Evolutionary conservation across 2,113 vertebrate species (phyloP).

Genomic region (Thamnophis sirtalis): DNA sequence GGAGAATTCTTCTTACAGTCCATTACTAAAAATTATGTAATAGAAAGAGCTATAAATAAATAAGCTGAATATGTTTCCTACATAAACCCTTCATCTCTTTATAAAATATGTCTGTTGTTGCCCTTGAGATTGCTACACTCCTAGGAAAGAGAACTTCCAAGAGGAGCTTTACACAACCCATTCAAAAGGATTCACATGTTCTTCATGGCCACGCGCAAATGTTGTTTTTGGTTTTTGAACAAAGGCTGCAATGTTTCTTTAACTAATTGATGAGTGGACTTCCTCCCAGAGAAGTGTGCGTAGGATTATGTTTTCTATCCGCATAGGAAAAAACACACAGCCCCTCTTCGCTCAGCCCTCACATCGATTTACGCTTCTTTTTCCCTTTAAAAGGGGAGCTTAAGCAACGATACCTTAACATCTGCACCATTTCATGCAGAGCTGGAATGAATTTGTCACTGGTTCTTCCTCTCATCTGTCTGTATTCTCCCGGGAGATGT

Average conservation of each 20-base stretch:
- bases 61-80: not conserved
- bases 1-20: not conserved
- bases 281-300: not conserved
- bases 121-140: not conserved
- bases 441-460: slow-evolving; percentile 49
- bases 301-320: not conserved
- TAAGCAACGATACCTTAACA: not conserved
- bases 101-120: not conserved
- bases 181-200: not conserved
- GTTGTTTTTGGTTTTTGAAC: not conserved
- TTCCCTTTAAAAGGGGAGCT: not conserved
- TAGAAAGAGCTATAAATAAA: not conserved
- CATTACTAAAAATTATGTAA: not conserved
- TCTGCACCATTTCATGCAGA: slow-evolving; percentile 21
- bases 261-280: not conserved
- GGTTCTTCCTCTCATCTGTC: slow-evolving; percentile 59
- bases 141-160: not conserved
- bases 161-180: not conserved
- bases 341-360: not conserved
- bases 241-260: not conserved
- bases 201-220: not conserved
- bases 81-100: not conserved
- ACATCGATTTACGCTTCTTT: not conserved
- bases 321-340: not conserved
- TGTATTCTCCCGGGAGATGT: slow-evolving; percentile 43